phyloP scores from a whole-genome alignment of 2,888 invertebrate species.

The Luperina nickerlii region DNA sequence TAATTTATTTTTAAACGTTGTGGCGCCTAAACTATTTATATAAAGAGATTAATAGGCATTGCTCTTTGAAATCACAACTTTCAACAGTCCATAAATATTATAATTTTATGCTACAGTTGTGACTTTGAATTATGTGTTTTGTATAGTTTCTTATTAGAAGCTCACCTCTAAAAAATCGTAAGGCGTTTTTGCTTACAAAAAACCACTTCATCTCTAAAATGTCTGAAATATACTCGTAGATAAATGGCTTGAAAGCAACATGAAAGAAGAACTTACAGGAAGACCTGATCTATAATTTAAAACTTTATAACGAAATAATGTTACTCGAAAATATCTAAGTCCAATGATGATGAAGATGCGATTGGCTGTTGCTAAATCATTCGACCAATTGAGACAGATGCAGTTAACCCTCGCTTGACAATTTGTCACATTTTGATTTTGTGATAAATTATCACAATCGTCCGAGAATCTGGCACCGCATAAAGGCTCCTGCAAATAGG shows the following conservation, averaged over 20 bases:
- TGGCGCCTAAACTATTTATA: constrained; percentile 52
- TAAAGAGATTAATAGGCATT: constrained; percentile 49
- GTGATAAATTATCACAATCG: no score
- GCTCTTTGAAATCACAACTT: constrained; percentile 50
- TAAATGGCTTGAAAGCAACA: neutral
- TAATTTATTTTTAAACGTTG: constrained; percentile 37
- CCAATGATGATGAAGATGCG: neutral
- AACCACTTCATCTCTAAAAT: neutral
- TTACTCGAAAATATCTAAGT: no score
- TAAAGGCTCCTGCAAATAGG: no score
- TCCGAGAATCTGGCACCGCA: neutral
- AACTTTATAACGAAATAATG: neutral
- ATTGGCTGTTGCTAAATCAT: no score
- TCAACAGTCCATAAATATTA: constrained; percentile 42
- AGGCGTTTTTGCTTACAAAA: neutral
- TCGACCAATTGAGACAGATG: neutral
- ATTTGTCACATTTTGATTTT: neutral
- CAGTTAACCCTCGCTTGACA: neutral
- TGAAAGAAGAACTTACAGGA: neutral
- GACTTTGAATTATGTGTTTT: constrained; percentile 34
- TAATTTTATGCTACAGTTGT: constrained; percentile 7
- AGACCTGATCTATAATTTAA: neutral
- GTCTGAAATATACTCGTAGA: neutral
- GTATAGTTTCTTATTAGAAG: constrained; percentile 1
- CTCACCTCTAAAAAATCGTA: neutral